Evolutionary conservation across 2,113 vertebrate species (phyloP).

Genomic region (Apaloderma vittatum): DNA sequence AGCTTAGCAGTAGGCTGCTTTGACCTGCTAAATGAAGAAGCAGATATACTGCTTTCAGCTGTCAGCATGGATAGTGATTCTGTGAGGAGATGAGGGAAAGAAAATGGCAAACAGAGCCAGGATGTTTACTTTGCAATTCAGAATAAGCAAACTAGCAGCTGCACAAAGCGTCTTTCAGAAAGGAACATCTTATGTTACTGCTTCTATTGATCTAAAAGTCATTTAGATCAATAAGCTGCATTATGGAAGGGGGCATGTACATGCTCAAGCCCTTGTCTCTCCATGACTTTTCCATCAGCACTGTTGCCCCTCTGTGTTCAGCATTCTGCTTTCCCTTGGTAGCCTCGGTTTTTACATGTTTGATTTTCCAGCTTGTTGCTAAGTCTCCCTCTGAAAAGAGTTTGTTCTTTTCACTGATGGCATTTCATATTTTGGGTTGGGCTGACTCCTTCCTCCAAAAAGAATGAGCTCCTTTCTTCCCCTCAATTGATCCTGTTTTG

Average conservation of each 20-base stretch:
- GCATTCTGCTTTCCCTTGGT: neutral
- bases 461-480: slow-evolving; percentile 13
- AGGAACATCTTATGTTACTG: neutral
- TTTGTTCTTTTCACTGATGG: neutral
- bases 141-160: neutral
- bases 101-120: neutral
- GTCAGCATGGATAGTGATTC: neutral
- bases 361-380: neutral
- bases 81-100: neutral
- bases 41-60: neutral
- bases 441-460: neutral
- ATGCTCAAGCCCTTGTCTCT: neutral
- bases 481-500: neutral
- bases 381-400: neutral
- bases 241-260: neutral
- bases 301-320: neutral
- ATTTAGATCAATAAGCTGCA: neutral
- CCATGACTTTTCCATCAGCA: neutral
- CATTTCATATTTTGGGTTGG: neutral
- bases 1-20: neutral
- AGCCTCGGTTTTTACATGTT: neutral
- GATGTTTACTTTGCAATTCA: neutral
- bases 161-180: neutral
- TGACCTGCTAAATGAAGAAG: neutral
- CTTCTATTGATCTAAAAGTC: neutral